Evolutionary conservation across 2,113 vertebrate genomes (phyloP).

Genomic region (Eretmochelys imbricata): DNA sequence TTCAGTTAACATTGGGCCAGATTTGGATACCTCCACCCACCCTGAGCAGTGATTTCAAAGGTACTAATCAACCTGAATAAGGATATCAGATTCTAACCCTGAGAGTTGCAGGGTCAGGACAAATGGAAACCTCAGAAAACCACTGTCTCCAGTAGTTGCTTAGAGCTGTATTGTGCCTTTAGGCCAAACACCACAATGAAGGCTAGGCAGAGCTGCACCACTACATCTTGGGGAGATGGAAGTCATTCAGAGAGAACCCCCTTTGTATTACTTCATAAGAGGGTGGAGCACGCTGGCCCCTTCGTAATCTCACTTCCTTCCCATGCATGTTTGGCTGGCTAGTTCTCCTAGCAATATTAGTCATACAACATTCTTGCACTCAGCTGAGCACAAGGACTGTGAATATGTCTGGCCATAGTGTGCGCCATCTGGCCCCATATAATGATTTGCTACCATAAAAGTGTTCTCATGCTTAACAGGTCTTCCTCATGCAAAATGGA

Average conservation of each 20-base stretch:
- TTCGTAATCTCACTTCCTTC: background rate
- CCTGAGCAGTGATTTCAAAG: background rate
- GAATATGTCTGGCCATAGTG: background rate
- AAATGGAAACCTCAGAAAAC: background rate
- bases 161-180: background rate
- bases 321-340: background rate
- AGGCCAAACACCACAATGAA: background rate
- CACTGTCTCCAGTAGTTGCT: background rate
- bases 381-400: background rate
- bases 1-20: background rate
- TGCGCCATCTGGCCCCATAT: background rate
- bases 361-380: background rate
- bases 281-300: background rate
- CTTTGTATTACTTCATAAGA: background rate
- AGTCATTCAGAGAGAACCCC: accelerated
- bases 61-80: background rate
- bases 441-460: background rate
- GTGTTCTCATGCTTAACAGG: background rate
- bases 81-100: background rate
- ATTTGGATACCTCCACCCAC: background rate
- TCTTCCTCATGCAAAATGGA: background rate
- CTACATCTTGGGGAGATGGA: background rate
- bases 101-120: background rate
- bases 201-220: background rate
- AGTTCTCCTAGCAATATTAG: background rate